Percentiles rank a stretch among this genome's conserved stretches.
These are phyloP conservation scores for Trachymyrmex septentrionalis DNA, from an alignment of 1,140 invertebrate genomes.

Conservation along the genomic window DNA sequence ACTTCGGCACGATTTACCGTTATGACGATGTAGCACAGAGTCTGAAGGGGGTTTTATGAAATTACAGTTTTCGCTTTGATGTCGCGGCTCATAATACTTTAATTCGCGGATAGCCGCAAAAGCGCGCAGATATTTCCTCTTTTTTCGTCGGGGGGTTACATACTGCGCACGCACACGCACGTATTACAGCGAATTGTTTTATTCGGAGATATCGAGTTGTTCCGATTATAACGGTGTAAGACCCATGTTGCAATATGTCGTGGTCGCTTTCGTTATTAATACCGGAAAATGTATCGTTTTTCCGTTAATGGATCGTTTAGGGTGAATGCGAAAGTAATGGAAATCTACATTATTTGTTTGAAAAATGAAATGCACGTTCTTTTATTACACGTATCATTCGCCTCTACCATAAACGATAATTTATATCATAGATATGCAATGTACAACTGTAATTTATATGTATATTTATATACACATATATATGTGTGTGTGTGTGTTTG, in stretches of 20 bases:
- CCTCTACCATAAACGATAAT: background rate
- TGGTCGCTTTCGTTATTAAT: slow-evolving; percentile 42
- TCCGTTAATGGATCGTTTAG: slow-evolving; percentile 48
- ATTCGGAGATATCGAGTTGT: slow-evolving; percentile 38
- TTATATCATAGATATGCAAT: background rate
- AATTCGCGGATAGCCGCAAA: slow-evolving; percentile 55
- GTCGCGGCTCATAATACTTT: slow-evolving; percentile 59
- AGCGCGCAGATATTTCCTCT: slow-evolving; percentile 11
- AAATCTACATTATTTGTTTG: slow-evolving; percentile 37
- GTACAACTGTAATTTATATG: background rate
- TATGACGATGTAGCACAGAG: slow-evolving; percentile 34
- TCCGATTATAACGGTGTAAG: slow-evolving; percentile 50
- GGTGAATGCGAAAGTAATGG: slow-evolving; percentile 44
- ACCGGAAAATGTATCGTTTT: slow-evolving; percentile 51
- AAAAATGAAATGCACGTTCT: slow-evolving; percentile 47
- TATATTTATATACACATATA: too few relatives aligned
- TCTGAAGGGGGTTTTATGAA: slow-evolving; percentile 50
- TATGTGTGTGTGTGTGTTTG: too few relatives aligned
- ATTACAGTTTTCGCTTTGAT: slow-evolving; percentile 61
- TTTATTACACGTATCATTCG: background rate
- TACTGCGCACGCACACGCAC: background rate
- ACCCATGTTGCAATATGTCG: slow-evolving; percentile 10
- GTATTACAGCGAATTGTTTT: slow-evolving; percentile 27
- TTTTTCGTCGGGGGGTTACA: slow-evolving; percentile 29
- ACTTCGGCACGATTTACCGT: slow-evolving; percentile 59